Evolutionary conservation across 2,888 invertebrate genomes (phyloP), one percentile per base, ranked within the genome.

Genomic region (Ceratothoa steindachneri): DNA sequence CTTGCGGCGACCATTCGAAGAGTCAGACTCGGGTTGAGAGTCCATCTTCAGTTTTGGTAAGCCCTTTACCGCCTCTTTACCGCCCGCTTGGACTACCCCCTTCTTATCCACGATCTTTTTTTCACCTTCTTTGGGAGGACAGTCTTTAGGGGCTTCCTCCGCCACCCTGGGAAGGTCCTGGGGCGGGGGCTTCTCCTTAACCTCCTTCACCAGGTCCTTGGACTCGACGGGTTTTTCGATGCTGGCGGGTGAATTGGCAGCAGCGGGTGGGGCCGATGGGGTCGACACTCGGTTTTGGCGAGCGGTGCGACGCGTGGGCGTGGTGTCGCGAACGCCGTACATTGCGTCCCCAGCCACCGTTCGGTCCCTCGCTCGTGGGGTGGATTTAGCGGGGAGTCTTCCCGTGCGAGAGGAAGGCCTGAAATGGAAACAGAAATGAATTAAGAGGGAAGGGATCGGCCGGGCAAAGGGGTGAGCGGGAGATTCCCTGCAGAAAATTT

Each of bases 371-470:
- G 22, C 24, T 12, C 60, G 2, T 24, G 22, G n/a, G 12, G 24
- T 12, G 2, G 60, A 12, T 60, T 60, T 60, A 3, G 3, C n/a
- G 12, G 22, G 12, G n/a, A n/a, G n/a, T 24, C 60, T 60, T 22
- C 60, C 60, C 19, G 60, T 24, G 27, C 60, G 60, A 60, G 60
- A 60, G 12, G 60, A 60, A 24, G 60, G 60, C 24, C 60, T 60
- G 60, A 15, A n/a, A 51, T 2, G 19, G 15, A n/a, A n/a, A n/a
- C n/a, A n/a, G n/a, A n/a, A n/a, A n/a, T n/a, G n/a, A n/a, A n/a
- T n/a, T n/a, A n/a, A n/a, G n/a, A n/a, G n/a, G n/a, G n/a, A n/a
- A n/a, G n/a, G n/a, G n/a, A n/a, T n/a, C n/a, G n/a, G n/a, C n/a
- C n/a, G n/a, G n/a, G n/a, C n/a, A n/a, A n/a, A n/a, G n/a, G n/a